Conservation (phyloP, 2,888 invertebrate genomes). For the Sceliomorpha sp. region DNA sequence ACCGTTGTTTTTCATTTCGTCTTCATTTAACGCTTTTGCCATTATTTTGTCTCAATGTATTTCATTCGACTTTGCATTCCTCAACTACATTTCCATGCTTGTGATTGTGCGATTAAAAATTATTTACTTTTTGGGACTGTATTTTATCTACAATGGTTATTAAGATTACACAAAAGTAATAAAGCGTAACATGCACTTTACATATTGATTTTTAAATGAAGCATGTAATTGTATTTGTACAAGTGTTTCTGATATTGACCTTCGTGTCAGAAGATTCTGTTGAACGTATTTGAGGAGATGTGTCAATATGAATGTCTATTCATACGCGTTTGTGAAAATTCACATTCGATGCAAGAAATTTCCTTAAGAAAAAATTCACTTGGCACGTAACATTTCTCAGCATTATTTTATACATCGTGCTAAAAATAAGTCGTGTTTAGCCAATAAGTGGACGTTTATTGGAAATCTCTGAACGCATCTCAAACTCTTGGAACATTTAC, state of each 20-base stretch:
- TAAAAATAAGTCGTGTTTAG: constrained; percentile 64
- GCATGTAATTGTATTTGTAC: constrained; percentile 18
- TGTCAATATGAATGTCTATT: constrained; percentile 1
- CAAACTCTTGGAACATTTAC: constrained; percentile 44
- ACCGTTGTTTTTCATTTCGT: no score
- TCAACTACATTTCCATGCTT: no score
- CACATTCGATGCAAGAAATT: not conserved
- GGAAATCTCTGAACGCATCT: constrained; percentile 49
- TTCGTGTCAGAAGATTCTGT: constrained; percentile 10
- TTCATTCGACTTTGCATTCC: no score
- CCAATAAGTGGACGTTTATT: constrained; percentile 51
- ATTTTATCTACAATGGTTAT: no score
- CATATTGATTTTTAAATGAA: not conserved
- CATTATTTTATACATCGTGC: constrained; percentile 61
- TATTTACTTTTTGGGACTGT: no score
- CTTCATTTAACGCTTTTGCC: no score
- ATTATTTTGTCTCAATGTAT: no score
- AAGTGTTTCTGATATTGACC: constrained; percentile 48
- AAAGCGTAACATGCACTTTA: no score
- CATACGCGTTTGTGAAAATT: constrained; percentile 25
- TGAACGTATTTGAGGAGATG: not conserved
- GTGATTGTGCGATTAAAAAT: no score
- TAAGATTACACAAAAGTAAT: no score
- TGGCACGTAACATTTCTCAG: constrained; percentile 24
- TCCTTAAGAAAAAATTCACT: constrained; percentile 26